phyloP scores from a whole-genome alignment of 2,888 invertebrate genomes.

The Argyresthia albistria region DNA sequence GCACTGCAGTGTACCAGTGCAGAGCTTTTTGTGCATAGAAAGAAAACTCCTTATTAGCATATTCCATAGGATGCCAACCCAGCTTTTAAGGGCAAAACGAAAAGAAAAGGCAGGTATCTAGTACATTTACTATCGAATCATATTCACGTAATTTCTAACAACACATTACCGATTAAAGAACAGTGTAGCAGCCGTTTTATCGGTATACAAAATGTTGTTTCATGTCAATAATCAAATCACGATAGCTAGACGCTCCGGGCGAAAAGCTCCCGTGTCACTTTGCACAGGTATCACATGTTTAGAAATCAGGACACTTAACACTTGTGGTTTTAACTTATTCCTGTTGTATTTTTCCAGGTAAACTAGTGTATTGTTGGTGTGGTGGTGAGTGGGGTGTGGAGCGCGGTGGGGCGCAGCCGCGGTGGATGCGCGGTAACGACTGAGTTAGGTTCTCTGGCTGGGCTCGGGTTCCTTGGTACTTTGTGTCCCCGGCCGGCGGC shows the following conservation, averaged over 20 bases:
- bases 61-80: slow-evolving; percentile 49
- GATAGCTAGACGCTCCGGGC: slow-evolving; percentile 8
- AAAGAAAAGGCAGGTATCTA: neutral
- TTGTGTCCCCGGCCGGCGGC: slow-evolving; percentile 52
- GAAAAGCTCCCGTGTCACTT: slow-evolving; percentile 6
- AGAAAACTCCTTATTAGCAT: slow-evolving; percentile 65
- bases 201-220: slow-evolving; percentile 55
- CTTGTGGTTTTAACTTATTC: slow-evolving; percentile 11
- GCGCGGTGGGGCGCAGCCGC: slow-evolving; percentile 25
- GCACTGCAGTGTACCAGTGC: slow-evolving; percentile 69
- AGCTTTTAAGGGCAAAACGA: slow-evolving; percentile 25
- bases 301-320: neutral
- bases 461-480: slow-evolving; percentile 29
- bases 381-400: slow-evolving; percentile 13
- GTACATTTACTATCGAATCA: neutral
- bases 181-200: slow-evolving; percentile 56
- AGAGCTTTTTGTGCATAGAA: slow-evolving; percentile 67
- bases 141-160: slow-evolving; percentile 14
- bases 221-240: slow-evolving; percentile 55
- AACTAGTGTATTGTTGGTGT: slow-evolving; percentile 44
- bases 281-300: neutral
- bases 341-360: slow-evolving; percentile 33
- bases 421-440: slow-evolving; percentile 42
- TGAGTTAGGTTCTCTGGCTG: slow-evolving; percentile 19
- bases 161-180: slow-evolving; percentile 56